phyloP scores from a whole-genome alignment of 2,113 vertebrate species.

The Heterochromis multidens region DNA sequence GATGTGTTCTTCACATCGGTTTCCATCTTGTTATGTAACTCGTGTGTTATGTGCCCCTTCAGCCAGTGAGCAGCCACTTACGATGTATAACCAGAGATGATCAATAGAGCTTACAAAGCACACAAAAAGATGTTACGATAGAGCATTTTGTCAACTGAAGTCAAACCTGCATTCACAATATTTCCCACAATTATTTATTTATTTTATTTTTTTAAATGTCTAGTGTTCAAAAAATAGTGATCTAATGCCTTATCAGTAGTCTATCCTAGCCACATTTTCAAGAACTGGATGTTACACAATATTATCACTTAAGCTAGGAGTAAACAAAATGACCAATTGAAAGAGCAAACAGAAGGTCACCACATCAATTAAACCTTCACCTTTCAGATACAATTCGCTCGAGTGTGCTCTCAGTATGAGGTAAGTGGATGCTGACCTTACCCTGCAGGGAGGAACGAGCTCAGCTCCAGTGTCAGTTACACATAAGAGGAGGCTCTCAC shows the following conservation, averaged over 20 bases:
- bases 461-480: conserved; percentile 14
- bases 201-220: background rate
- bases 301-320: background rate
- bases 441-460: conserved; percentile 11
- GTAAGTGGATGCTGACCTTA: conserved; percentile 58
- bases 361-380: conserved; percentile 36
- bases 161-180: background rate
- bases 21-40: conserved; percentile 51
- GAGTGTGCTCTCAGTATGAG: conserved; percentile 18
- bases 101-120: background rate
- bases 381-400: conserved; percentile 51
- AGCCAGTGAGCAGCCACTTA: conserved; percentile 1
- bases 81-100: conserved; percentile 6
- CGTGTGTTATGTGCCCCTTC: conserved; percentile 5
- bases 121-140: background rate
- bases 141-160: background rate
- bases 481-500: conserved; percentile 3
- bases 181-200: background rate
- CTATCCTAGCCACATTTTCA: background rate
- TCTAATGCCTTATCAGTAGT: background rate
- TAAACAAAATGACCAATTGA: conserved; percentile 17
- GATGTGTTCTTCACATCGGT: conserved; percentile 12
- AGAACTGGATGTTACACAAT: background rate
- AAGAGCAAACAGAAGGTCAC: conserved; percentile 41
- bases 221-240: background rate